Evolutionary conservation across 2,888 invertebrate species (phyloP), one percentile per base, ranked within the genome.

Genomic region (Esperia sulphurella): DNA sequence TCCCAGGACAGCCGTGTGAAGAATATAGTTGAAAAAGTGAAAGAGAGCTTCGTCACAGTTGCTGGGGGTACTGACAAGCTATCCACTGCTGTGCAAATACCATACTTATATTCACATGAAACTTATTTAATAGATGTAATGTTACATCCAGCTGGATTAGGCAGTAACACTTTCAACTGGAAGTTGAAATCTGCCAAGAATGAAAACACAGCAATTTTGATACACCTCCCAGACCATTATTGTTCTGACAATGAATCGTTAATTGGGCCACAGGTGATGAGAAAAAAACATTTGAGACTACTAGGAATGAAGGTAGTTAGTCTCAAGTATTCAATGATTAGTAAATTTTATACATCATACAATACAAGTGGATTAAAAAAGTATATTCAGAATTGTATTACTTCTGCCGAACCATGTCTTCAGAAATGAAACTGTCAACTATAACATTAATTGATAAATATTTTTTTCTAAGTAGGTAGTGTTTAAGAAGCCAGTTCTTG

Each of bases 181-280:
- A 90, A 89, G 64, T 66, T 80, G 7, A 79, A 79, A 41, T 71
- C 70, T 6, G 72, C 71, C 29, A 80, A 72, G 45, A 89, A 91
- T 67, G 70, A 85, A 45, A 90, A 85, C 59, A 83, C 89, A 40
- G 93, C 92, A 0, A 58, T 94, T 35, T 71, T 94, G 46, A 89
- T 94, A 48, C 90, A 93, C 67, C 75, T 93, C 46, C 93, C 94
- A 1, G 93, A 94, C 54, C 91, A 94, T 71, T 94, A 91, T 71
- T 93, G 92, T 66, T 85, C 89, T 39, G 88, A 91, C 51, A 89
- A 88, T 39, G 75, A 79, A 41, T 76, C 86, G 45, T 71, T 94
- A 14, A 83, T 92, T 56, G 94, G 94, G 0, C 90, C 92, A 21
- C 93, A 93, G 71, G 72, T 86, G 2, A 92, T 93, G 91, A 91